A percentile compares a stretch with the other conserved stretches of the same genome.
Evolutionary conservation across 2,888 invertebrate genomes (phyloP).

Genomic region (Leptopterna dolabrata): DNA sequence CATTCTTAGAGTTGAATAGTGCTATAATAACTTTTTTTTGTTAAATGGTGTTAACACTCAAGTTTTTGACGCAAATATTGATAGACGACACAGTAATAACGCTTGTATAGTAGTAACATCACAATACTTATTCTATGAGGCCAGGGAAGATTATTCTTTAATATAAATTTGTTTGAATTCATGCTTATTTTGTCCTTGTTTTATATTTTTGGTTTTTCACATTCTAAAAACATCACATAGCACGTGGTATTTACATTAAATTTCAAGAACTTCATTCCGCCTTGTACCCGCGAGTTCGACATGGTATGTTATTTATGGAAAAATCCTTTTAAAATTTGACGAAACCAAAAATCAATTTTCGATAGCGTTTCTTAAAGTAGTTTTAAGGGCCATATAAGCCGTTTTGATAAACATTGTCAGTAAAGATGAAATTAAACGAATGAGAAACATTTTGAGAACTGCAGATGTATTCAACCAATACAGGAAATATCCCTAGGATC

Average conservation of each 20-base stretch:
- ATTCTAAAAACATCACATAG: conserved; percentile 55
- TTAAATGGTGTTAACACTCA: conserved; percentile 57
- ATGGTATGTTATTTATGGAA: too few relatives aligned
- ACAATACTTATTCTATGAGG: conserved; percentile 56
- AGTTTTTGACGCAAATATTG: conserved; percentile 54
- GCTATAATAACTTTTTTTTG: conserved; percentile 50
- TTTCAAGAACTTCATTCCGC: conserved; percentile 40
- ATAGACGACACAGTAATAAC: conserved; percentile 56
- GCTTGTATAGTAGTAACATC: conserved; percentile 23
- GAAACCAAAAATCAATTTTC: too few relatives aligned
- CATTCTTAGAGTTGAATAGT: conserved; percentile 56
- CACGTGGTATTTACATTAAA: conserved; percentile 25
- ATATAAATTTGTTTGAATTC: not conserved
- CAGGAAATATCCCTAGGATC: not conserved
- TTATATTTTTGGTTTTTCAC: conserved; percentile 2
- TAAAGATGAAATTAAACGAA: too few relatives aligned
- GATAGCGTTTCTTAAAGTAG: too few relatives aligned
- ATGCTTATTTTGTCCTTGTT: not conserved
- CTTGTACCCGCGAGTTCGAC: conserved; percentile 17
- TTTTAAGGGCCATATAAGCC: too few relatives aligned
- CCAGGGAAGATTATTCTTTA: conserved; percentile 55
- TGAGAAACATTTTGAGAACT: too few relatives aligned
- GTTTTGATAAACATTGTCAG: too few relatives aligned
- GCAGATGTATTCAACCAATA: not conserved
- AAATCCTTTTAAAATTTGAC: too few relatives aligned